Percentiles rank a stretch among this genome's conserved stretches.
phyloP scores from a whole-genome alignment of 2,888 invertebrate species.

The Chironomus riparius region DNA sequence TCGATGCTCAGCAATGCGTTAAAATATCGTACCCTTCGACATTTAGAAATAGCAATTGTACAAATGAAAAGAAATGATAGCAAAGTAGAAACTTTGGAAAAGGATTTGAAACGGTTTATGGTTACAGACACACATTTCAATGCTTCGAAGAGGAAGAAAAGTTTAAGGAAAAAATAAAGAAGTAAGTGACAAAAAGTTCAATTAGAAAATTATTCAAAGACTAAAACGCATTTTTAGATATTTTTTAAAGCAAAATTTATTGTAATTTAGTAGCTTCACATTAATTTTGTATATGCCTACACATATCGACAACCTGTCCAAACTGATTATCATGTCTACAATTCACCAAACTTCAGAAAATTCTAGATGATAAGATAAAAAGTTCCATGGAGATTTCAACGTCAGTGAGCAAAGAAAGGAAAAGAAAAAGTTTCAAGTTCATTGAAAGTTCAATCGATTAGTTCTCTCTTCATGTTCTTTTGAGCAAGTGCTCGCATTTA shows the following conservation, averaged over 20 bases:
- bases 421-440: constrained; percentile 3
- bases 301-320: no score
- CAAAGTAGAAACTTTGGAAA: neutral
- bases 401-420: neutral
- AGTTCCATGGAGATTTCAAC: neutral
- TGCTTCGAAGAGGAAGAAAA: neutral
- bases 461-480: neutral
- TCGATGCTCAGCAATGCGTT: constrained; percentile 17
- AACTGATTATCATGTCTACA: no score
- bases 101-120: neutral
- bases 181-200: neutral
- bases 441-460: constrained; percentile 21
- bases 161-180: neutral
- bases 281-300: no score
- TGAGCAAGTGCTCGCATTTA: no score
- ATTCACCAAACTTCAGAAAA: neutral
- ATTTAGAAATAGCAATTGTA: no score
- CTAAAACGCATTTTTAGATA: no score
- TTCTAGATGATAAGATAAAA: neutral
- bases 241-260: no score
- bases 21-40: neutral
- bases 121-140: neutral
- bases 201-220: no score
- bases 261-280: no score
- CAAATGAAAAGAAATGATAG: neutral